Evolutionary conservation across 2,888 invertebrate species (phyloP), one percentile per base, ranked within the genome.

Genomic region (Heteromyza rotundicornis): DNA sequence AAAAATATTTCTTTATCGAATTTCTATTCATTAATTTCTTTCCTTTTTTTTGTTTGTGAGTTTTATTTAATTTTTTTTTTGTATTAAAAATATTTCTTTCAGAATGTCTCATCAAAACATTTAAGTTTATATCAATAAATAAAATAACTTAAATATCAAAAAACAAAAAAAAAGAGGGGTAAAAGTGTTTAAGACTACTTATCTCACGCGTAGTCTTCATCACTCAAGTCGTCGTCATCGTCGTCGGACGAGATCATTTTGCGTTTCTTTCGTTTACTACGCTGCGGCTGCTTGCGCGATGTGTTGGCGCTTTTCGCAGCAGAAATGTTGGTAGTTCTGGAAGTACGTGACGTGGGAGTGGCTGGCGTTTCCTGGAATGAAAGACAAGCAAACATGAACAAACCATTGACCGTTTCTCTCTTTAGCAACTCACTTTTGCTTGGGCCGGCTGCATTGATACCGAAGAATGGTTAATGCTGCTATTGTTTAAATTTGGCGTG

Each of bases 191-290:
- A n/a, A n/a, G 10, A 74, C 70, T 75, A 47, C 17, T 14, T 24
- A 5, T 61, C 59, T 75, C 68, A 76, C 68, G 70, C 70, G 70
- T 86, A 86, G 62, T 81, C 81, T 62, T 78, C 78, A 79, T 89
- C 89, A 84, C 89, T 89, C 80, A 83, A 87, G 80, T 89, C 87
- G 76, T 88, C 88, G 70, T 87, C 89, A 66, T 89, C 89, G 65
- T 87, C 87, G 65, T 86, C 87, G 10, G 87, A 86, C 69, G 86
- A 85, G 59, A 84, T 79, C 57, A 86, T 85, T 82, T 86, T 85
- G 66, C 86, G 84, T 78, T 87, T 88, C 77, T 85, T 86, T 65
- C 78, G 75, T 65, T 68, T 75, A 54, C 76, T 74, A 16, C 72
- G 73, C 57, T 64, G 71, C 50, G 68, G 68, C 57, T 70, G 74